Percentiles rank a stretch among this genome's conserved stretches.
These are phyloP conservation scores for Ostrea denselamellosa DNA, from an alignment of 1,140 invertebrate species.

Conservation along the genomic window DNA sequence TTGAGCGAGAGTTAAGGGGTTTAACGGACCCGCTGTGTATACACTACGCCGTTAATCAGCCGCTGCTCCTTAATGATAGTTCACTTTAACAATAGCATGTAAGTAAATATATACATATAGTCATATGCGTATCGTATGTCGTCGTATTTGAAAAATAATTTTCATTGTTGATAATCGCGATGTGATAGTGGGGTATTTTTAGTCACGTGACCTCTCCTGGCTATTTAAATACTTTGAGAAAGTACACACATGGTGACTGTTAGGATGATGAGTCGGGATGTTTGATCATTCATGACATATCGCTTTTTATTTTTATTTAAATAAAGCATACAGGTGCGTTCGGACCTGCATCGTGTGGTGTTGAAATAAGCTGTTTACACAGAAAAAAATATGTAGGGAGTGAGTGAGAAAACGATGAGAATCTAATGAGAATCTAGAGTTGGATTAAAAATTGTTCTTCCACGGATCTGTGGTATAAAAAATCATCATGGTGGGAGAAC, in stretches of 20 bases:
- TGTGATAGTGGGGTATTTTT: slow-evolving; percentile 23
- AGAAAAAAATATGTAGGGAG: slow-evolving; percentile 20
- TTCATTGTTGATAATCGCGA: slow-evolving; percentile 37
- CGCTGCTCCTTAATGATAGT: slow-evolving; percentile 5
- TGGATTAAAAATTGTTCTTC: slow-evolving; percentile 10
- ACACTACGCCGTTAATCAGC: background rate
- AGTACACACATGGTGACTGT: slow-evolving; percentile 20
- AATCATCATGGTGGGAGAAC: background rate
- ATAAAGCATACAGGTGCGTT: slow-evolving; percentile 13
- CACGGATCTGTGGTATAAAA: background rate
- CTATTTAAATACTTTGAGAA: slow-evolving; percentile 35
- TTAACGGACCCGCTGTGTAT: background rate
- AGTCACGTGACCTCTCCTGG: slow-evolving; percentile 11
- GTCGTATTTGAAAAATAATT: slow-evolving; percentile 13
- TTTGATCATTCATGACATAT: slow-evolving; percentile 38
- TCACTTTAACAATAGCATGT: slow-evolving; percentile 26
- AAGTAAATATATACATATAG: background rate
- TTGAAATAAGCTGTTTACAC: background rate
- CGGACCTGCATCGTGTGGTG: slow-evolving; percentile 26
- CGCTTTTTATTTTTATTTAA: slow-evolving; percentile 39
- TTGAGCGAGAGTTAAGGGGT: slow-evolving; percentile 30
- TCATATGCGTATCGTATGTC: background rate
- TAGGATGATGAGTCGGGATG: slow-evolving; percentile 5
- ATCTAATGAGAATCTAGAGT: background rate
- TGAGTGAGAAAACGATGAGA: background rate